Base-by-base conservation (phyloP, 2,113 vertebrate species). In the Chinchilla lanigera region DNA sequence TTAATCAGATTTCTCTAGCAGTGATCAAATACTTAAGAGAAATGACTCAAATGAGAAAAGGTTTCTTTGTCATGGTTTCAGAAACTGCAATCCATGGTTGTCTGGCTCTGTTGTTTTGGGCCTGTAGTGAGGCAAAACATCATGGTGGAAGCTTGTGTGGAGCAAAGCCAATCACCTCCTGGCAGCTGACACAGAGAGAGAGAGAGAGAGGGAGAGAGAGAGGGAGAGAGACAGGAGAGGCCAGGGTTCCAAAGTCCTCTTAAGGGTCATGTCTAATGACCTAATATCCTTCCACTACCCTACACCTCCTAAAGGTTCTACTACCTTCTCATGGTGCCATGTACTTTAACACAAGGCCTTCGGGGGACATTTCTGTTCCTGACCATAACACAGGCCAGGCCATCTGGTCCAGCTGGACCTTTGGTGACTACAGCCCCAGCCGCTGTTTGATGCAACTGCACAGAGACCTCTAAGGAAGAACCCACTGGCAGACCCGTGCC, bases 331-430 rank as follows among this genome's bases (percentile, higher is more conserved):
- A 77, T 5, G 4, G 41, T 16, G 10, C 26, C 44, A 77, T 47
- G 41, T 77, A 44, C 26, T 47, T 47, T 26, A 47, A 30, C 73
- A 77, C 41, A 47, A 17, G 26, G 44, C 73, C 73, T 77, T 30
- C 20, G 1, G 44, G 44, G 41, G 26, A 30, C 24, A 47, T 73
- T 77, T 77, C 41, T 26, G 5, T 47, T 47, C 73, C 41, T 28
- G 24, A 44, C 11, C 41, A 14, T 44, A 41, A 44, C 41, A 47
- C 2, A 47, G 41, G 41, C 14, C 11, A 6, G 12, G 67, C 50
- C 35, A 60, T n/a, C 30, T 30, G 12, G 16, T 61, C 16, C 22
- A 1, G 41, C 2, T 0, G 0, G 22, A 30, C 38, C 24, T 83
- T 86, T 80, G 60, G 14, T 38, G 89, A 50, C 22, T 14, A 12